A percentile compares a stretch with the other conserved stretches of the same genome.
Evolutionary conservation across 2,113 vertebrate species (phyloP).

Genomic region (Holacanthus passer): DNA sequence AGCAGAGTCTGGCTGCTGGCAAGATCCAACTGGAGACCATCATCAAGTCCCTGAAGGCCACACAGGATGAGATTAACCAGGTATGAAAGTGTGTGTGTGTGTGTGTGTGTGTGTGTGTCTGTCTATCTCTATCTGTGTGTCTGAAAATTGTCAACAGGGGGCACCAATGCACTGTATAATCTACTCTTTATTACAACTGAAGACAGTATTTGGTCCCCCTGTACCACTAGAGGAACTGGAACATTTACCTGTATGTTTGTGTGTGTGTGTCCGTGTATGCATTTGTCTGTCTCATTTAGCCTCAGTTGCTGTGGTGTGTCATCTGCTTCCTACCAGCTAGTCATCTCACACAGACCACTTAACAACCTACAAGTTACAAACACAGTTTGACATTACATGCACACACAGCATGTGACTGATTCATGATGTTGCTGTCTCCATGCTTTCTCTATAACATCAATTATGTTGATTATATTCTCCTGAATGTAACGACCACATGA

Average conservation of each 20-base stretch:
- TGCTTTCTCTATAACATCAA: background rate
- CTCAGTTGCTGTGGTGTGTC: background rate
- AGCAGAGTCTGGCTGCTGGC: conserved; percentile 96
- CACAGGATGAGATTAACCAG: conserved; percentile 98
- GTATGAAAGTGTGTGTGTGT: conserved; percentile 74
- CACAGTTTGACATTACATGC: background rate
- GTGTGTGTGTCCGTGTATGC: too few relatives aligned
- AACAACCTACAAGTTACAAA: background rate
- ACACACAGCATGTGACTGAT: background rate
- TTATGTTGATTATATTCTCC: background rate
- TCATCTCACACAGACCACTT: background rate
- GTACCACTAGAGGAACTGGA: background rate
- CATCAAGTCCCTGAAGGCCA: conserved; percentile 95
- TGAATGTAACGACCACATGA: background rate
- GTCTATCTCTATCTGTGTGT: background rate
- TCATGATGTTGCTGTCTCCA: background rate
- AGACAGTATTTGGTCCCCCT: background rate
- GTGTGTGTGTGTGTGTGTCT: background rate
- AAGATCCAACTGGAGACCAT: conserved; percentile 96
- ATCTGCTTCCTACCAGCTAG: conserved; percentile 2
- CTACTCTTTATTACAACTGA: background rate
- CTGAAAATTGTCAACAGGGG: conserved; percentile 43
- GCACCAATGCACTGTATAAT: conserved; percentile 6
- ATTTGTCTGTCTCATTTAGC: background rate
- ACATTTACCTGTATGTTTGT: background rate